Evolutionary conservation across 1,140 invertebrate species (phyloP), one percentile per base, ranked within the genome.

Genomic region (Carcinoscorpius rotundicauda): DNA sequence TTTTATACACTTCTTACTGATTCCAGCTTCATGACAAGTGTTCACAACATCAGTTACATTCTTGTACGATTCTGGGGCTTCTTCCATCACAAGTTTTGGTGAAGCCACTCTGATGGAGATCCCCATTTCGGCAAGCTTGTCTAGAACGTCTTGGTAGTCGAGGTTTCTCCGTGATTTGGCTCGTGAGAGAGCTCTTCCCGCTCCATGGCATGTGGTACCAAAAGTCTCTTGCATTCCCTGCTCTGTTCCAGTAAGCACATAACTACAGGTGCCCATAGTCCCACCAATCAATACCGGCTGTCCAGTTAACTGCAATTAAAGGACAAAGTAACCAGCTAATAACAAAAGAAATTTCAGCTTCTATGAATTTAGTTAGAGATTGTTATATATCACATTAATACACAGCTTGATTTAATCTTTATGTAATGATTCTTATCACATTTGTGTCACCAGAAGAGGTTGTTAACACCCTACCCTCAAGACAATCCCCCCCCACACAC

Each of bases 261-360:
- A 99, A 76, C 94, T 98, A 74, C 96, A 99, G 2, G 97, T 99
- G 49, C 97, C 97, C 97, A 99, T 99, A 8, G 96, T 98, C 60
- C 97, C 97, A 61, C 97, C 97, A 75, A 99, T 99, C 6, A 99
- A 79, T 9, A 99, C 96, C 4, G 97, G 97, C 75, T 99, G 97
- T 0, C 97, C 97, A 51, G 93, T 98, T 62, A 98, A 76, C 78
- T 98, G 89, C 10, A 68, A 68, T 29, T 49, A 62, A n/a, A 29
- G 29, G 52, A 64, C 51, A 61, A 57, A 63, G 62, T 53, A 66
- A 29, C 58, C 49, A 64, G 3, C 49, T 10, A 29, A 29, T 29
- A 29, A 29, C n/a, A 29, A 29, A 29, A 29, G 29, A 29, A 29
- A 29, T 29, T 29, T 29, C 29, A 29, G 29, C 29, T 29, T 29